Evolutionary conservation across 1,140 invertebrate genomes (phyloP), one percentile per base, ranked within the genome.

Genomic region (Drosophila ananassae): DNA sequence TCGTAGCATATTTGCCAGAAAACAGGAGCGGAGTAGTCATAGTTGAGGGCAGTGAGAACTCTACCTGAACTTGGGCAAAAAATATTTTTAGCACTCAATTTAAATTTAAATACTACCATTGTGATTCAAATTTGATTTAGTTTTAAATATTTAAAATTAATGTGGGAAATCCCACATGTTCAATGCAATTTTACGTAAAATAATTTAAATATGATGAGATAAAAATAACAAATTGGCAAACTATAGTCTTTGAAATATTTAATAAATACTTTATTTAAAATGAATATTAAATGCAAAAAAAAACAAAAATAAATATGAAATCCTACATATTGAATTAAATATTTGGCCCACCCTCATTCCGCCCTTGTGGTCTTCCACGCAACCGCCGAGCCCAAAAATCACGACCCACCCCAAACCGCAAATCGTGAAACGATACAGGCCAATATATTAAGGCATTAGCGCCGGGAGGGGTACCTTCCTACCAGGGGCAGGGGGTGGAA

Each of bases 391-490:
- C 12, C 0, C 34, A 37, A 37, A 90, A 91, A 91, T 91, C 89
- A 91, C 90, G 90, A 91, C 90, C 90, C 77, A 91, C 90, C 90
- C 90, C 76, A 91, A 91, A 91, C 89, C 85, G 76, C 90, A 90
- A 84, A 80, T 79, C 89, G 79, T 79, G 64, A 89, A 85, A 82
- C 81, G 73, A 85, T 87, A 87, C 78, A 85, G 60, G 63, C 73
- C 76, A 85, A 81, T 84, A 91, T 91, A 91, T 91, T 91, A 91
- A 79, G 76, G 89, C 77, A 91, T 91, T 91, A 91, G 79, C 76
- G 58, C 34, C 13, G 55, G 41, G 47, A 8, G 39, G 34, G 66
- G 56, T 34, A 39, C 30, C 22, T 53, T 10, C 51, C 24, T 44
- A 8, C 17, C 21, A 28, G 8, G 39, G 51, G n/a, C 7, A 12